phyloP scores from a whole-genome alignment of 2,113 vertebrate genomes.

The Artemisiospiza belli region DNA sequence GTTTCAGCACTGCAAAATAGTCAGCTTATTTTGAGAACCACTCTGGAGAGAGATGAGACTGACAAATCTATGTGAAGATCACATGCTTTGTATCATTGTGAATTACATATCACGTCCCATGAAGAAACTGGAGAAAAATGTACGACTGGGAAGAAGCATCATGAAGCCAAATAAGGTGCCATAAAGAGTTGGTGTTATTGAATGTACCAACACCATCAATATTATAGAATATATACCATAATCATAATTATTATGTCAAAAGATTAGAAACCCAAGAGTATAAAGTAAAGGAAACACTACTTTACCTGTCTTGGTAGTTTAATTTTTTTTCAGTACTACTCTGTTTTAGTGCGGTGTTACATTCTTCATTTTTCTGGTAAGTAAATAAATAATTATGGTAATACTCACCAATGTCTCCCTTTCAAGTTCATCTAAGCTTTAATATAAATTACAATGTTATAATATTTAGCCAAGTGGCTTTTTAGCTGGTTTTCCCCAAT shows the following conservation, averaged over 20 bases:
- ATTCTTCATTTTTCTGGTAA: neutral
- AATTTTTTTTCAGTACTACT: neutral
- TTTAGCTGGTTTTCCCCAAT: neutral
- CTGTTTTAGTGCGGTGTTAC: neutral
- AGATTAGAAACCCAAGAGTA: neutral
- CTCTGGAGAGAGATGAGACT: neutral
- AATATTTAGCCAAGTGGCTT: neutral
- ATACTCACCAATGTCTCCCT: neutral
- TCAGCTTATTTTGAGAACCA: neutral
- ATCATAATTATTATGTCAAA: neutral
- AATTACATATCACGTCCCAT: neutral
- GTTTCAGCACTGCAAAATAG: neutral
- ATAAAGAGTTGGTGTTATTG: neutral
- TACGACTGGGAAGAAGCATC: neutral
- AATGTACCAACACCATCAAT: neutral
- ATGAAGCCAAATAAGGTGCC: neutral
- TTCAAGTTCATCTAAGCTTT: constrained; percentile 27
- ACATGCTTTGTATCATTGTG: neutral
- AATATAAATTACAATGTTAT: neutral
- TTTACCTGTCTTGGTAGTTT: neutral
- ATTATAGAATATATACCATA: neutral
- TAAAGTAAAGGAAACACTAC: neutral
- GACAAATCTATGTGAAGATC: neutral
- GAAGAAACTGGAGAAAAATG: neutral
- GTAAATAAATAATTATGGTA: neutral